Percentiles rank a stretch among this genome's conserved stretches.
Conservation (phyloP, 1,140 invertebrate species). For the Phenacoccus solenopsis region DNA sequence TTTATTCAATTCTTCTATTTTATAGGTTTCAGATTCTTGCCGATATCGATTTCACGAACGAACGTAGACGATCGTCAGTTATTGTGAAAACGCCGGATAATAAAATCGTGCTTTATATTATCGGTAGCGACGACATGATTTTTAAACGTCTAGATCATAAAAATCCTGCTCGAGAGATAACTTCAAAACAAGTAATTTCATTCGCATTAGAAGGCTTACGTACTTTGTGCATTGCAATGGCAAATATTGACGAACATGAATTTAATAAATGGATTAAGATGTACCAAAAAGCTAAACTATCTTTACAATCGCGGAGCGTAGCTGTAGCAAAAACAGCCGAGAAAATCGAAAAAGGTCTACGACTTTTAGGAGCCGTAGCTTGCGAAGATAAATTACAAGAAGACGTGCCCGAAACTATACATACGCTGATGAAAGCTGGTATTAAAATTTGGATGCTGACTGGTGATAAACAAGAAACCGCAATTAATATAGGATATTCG, state of each 20-base stretch:
- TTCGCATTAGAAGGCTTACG: conserved; percentile 18
- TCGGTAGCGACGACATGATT: conserved; percentile 15
- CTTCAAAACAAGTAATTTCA: background rate
- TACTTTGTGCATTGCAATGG: conserved; percentile 19
- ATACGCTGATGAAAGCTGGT: conserved; percentile 12
- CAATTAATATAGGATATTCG: conserved; percentile 91
- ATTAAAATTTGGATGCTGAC: conserved; percentile 22
- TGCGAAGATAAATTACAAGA: conserved; percentile 76
- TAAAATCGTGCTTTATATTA: conserved; percentile 14
- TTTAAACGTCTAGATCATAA: background rate
- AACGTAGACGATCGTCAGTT: conserved; percentile 16
- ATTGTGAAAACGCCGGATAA: conserved; percentile 17
- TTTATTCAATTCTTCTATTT: too few species aligned
- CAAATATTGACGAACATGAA: background rate
- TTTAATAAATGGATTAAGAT: conserved; percentile 20
- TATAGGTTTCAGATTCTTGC: background rate
- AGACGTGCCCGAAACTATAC: conserved; percentile 37
- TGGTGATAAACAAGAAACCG: conserved; percentile 50
- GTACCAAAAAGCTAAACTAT: conserved; percentile 24
- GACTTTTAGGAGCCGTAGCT: conserved; percentile 62
- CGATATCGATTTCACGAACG: conserved; percentile 18
- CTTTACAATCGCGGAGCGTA: background rate
- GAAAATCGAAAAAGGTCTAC: conserved; percentile 46
- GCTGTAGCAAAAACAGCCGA: conserved; percentile 11
- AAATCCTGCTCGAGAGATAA: background rate